Evolutionary conservation across 2,888 invertebrate genomes (phyloP).

Genomic region (Minunthozetes semirufus): DNA sequence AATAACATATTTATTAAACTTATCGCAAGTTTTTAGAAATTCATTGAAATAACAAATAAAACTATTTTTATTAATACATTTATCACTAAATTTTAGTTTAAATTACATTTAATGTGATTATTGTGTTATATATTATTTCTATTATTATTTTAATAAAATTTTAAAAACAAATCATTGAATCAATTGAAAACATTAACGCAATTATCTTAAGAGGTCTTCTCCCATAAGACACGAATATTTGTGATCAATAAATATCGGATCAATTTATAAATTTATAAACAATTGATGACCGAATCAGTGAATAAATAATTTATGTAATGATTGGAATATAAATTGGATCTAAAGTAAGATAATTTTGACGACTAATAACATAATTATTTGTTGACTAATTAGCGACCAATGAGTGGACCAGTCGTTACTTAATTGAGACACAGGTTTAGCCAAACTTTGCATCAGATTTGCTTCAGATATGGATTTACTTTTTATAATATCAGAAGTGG

Average conservation of each 20-base stretch:
- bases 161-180: no score
- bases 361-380: conserved; percentile 5
- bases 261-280: not conserved
- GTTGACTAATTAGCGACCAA: conserved; percentile 5
- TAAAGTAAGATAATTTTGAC: conserved; percentile 1
- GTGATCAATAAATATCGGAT: not conserved
- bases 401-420: not conserved
- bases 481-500: not conserved
- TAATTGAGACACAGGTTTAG: not conserved
- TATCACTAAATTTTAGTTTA: no score
- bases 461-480: not conserved
- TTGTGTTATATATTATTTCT: no score
- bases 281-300: no score
- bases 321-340: not conserved
- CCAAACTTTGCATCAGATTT: not conserved
- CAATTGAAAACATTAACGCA: no score
- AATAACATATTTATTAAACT: not conserved
- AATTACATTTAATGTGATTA: no score
- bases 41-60: not conserved
- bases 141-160: no score
- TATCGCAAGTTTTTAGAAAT: not conserved
- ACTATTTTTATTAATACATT: no score
- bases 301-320: not conserved
- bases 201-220: no score
- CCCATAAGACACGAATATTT: not conserved